Evolutionary conservation across 2,888 invertebrate genomes (phyloP), one percentile per base, ranked within the genome.

Genomic region (Rhabditoides inermis): DNA sequence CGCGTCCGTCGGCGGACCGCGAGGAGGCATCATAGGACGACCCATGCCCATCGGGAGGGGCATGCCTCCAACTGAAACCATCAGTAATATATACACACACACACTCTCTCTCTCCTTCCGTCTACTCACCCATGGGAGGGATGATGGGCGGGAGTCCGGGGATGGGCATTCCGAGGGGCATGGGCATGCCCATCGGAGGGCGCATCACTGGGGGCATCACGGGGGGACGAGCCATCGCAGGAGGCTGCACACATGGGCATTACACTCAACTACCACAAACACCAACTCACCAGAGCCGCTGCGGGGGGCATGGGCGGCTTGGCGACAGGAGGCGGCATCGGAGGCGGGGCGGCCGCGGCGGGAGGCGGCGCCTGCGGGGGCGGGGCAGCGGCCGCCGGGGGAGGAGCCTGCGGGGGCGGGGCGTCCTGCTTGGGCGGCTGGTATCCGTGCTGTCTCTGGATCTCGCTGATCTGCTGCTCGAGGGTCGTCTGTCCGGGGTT

Each of bases 1-100:
- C 10, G 87, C 52, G n/a, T 51, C 53, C 18, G 49, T 41, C 25
- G 60, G 26, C 12, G 53, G 45, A 15, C 41, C 35, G 32, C 51
- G 23, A 41, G 46, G 45, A 20, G 50, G 44, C 42, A 20, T 42
- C 26, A 3, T 2, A 6, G 10, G 27, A 44, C 25, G 28, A 44
- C 45, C 25, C 20, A 26, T 44, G 25, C 28, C 45, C 27, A 26
- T 26, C 15, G 25, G 18, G 23, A 20, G 7, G n/a, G n/a, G n/a
- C n/a, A n/a, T n/a, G n/a, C n/a, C n/a, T n/a, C n/a, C n/a, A n/a
- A n/a, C n/a, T n/a, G n/a, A n/a, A n/a, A n/a, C n/a, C n/a, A n/a
- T n/a, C n/a, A n/a, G n/a, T n/a, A n/a, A n/a, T n/a, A n/a, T n/a
- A n/a, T n/a, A n/a, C n/a, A n/a, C n/a, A n/a, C n/a, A n/a, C n/a